Percentiles rank a stretch among this genome's conserved stretches.
These are phyloP conservation scores for Antheraea assamensis DNA, from an alignment of 2,888 invertebrate species.

Conservation along the genomic window DNA sequence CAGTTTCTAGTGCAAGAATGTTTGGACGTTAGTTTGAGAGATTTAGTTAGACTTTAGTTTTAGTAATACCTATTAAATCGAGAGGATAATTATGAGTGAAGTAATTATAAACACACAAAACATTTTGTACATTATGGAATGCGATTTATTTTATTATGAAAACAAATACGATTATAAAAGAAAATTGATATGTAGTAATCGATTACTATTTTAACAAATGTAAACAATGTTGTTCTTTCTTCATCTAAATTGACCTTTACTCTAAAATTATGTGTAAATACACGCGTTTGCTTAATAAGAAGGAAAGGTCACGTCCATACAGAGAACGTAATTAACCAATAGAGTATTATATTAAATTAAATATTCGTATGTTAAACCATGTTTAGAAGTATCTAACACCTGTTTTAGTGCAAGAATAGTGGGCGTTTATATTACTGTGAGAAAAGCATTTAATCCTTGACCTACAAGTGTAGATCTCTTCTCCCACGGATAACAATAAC, in stretches of 20 bases:
- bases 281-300: neutral
- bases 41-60: too few species aligned
- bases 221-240: neutral
- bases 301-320: neutral
- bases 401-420: conserved; percentile 37
- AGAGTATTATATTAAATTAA: neutral
- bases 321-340: neutral
- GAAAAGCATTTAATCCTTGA: conserved; percentile 61
- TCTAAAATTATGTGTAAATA: neutral
- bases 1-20: too few species aligned
- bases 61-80: too few species aligned
- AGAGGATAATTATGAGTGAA: neutral
- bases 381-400: conserved; percentile 6
- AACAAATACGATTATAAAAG: neutral
- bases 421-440: conserved; percentile 35
- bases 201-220: neutral
- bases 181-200: neutral
- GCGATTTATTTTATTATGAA: neutral
- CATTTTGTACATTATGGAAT: neutral
- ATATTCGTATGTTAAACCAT: conserved; percentile 25
- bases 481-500: conserved; percentile 66
- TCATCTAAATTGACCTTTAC: neutral
- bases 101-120: neutral
- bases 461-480: conserved; percentile 40
- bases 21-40: too few species aligned